Percentiles rank a stretch among this genome's conserved stretches.
Conservation (phyloP, 1,140 invertebrate species). For the Pseudoatta argentina region DNA sequence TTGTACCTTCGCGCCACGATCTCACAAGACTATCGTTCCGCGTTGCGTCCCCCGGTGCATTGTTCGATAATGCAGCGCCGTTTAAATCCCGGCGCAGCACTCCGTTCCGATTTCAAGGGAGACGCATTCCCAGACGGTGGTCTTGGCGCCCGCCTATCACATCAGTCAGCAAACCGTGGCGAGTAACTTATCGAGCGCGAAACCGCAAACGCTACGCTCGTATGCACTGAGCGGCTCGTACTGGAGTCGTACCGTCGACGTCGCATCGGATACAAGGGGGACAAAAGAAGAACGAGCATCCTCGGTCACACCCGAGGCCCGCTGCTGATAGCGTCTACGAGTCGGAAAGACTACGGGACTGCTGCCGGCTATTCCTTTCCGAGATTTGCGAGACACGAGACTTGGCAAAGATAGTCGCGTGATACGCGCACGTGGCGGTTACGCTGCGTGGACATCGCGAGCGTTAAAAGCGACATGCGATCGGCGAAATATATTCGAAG, state of each 20-base stretch:
- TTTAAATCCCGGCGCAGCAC: slow-evolving; percentile 70
- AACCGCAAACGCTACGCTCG: slow-evolving; percentile 71
- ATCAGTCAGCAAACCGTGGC: slow-evolving; percentile 74
- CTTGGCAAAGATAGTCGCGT: slow-evolving; percentile 44
- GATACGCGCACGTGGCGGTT: slow-evolving; percentile 15
- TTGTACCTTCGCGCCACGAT: slow-evolving; percentile 45
- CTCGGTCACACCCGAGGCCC: slow-evolving; percentile 64
- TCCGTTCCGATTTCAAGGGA: slow-evolving; percentile 76
- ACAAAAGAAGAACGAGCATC: slow-evolving; percentile 58
- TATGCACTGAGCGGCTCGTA: slow-evolving; percentile 41
- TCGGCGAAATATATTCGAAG: background rate
- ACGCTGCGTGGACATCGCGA: slow-evolving; percentile 27
- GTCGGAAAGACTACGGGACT: slow-evolving; percentile 47
- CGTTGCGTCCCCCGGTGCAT: slow-evolving; percentile 69
- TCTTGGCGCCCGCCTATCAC: slow-evolving; percentile 83
- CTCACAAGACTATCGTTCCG: slow-evolving; percentile 53
- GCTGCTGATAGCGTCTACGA: slow-evolving; percentile 68
- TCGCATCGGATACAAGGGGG: slow-evolving; percentile 8
- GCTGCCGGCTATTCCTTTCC: slow-evolving; percentile 63
- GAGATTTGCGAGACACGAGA: slow-evolving; percentile 71
- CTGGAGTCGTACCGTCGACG: slow-evolving; percentile 10
- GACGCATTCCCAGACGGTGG: slow-evolving; percentile 83
- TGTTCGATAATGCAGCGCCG: slow-evolving; percentile 79
- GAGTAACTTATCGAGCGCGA: slow-evolving; percentile 80
- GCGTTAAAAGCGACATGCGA: slow-evolving; percentile 7